A percentile compares a stretch with the other conserved stretches of the same genome.
These are phyloP conservation scores for Piliocolobus tephrosceles DNA, from an alignment of 2,113 vertebrate genomes.

Conservation along the genomic window DNA sequence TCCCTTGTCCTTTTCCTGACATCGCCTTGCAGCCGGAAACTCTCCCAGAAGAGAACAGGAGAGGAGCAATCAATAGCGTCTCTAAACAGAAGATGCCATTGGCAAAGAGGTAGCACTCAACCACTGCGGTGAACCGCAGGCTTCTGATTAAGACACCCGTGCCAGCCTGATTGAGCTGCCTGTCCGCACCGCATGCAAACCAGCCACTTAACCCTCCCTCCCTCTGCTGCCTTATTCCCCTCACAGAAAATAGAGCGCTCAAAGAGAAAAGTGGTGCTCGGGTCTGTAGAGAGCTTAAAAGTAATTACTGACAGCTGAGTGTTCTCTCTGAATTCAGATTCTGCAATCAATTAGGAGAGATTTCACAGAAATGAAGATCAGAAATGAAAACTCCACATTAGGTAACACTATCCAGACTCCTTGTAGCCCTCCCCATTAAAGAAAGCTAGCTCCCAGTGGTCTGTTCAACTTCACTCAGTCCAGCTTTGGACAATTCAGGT, in stretches of 20 bases:
- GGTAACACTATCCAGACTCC: conserved; percentile 26
- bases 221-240: conserved; percentile 31
- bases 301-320: conserved; percentile 48
- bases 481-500: neutral
- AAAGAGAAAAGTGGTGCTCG: neutral
- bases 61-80: conserved; percentile 82
- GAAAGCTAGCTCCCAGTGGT: neutral
- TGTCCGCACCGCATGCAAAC: conserved; percentile 71
- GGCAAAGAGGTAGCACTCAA: conserved; percentile 76
- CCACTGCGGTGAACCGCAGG: conserved; percentile 65
- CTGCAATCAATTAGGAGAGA: conserved; percentile 54
- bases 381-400: conserved; percentile 69
- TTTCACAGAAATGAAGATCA: neutral
- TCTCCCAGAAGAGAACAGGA: conserved; percentile 73
- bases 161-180: conserved; percentile 76
- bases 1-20: conserved; percentile 73
- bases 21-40: conserved; percentile 75
- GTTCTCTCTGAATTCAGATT: conserved; percentile 53
- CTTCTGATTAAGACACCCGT: conserved; percentile 80
- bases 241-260: conserved; percentile 38
- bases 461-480: neutral
- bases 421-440: neutral
- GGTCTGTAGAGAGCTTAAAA: conserved; percentile 54
- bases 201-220: neutral
- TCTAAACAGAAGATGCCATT: conserved; percentile 80